Conservation (phyloP, 2,888 invertebrate genomes). For the Campaea margaritaria region DNA sequence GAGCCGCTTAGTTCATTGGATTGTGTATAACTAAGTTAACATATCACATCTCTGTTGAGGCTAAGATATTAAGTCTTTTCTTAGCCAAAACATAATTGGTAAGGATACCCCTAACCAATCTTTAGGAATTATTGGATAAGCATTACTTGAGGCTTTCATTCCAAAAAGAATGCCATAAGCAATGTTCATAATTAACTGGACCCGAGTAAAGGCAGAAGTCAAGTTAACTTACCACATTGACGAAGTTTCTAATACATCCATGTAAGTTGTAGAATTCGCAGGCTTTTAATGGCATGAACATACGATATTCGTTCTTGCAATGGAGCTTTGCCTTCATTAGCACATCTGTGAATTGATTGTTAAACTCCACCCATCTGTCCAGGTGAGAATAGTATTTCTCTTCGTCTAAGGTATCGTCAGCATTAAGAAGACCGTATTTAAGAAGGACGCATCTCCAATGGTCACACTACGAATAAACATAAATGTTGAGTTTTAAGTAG, state of each 20-base stretch:
- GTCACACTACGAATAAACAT: slow-evolving; percentile 53
- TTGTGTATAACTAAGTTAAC: background rate
- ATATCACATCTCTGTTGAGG: too few relatives aligned
- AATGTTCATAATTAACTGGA: too few relatives aligned
- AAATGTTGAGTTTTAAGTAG: too few relatives aligned
- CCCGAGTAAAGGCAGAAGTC: too few relatives aligned
- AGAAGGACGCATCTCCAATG: slow-evolving; percentile 64
- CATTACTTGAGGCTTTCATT: background rate
- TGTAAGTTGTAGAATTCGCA: slow-evolving; percentile 58
- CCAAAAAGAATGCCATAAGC: background rate
- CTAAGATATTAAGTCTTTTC: too few relatives aligned
- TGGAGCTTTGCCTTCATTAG: slow-evolving; percentile 55
- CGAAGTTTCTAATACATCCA: slow-evolving; percentile 57
- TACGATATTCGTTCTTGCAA: slow-evolving; percentile 52
- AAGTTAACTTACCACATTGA: slow-evolving; percentile 58
- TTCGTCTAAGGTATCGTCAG: slow-evolving; percentile 45
- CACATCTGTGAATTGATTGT: slow-evolving; percentile 55
- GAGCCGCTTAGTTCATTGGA: background rate
- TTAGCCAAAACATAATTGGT: too few relatives aligned
- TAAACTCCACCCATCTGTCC: slow-evolving; percentile 63
- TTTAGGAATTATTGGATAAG: too few relatives aligned
- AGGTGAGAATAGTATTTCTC: slow-evolving; percentile 63
- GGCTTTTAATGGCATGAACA: slow-evolving; percentile 50
- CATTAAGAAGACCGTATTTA: slow-evolving; percentile 55
- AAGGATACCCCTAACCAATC: too few relatives aligned